phyloP scores from a whole-genome alignment of 2,888 invertebrate species.

The Drosophila stalkeri region DNA sequence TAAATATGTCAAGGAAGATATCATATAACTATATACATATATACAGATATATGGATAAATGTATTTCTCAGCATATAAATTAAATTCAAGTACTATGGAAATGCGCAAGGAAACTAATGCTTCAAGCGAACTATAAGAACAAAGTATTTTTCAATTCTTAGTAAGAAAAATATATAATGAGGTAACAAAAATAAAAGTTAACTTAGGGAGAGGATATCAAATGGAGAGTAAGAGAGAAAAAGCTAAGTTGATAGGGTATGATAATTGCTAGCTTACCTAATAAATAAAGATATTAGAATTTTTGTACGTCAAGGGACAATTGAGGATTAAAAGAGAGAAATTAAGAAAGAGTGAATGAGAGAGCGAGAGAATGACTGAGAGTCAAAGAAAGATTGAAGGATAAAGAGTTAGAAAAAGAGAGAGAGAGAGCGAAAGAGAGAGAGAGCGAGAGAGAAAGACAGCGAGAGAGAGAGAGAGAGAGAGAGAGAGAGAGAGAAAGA shows the following conservation, averaged over 20 bases:
- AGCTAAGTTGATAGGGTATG: background rate
- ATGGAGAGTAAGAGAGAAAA: too few relatives aligned
- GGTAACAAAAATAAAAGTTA: too few relatives aligned
- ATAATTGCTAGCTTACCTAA: background rate
- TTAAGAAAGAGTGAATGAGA: too few relatives aligned
- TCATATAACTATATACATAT: conserved; percentile 3
- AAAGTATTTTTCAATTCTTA: background rate
- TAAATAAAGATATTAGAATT: background rate
- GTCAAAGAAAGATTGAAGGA: too few relatives aligned
- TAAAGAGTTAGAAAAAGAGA: too few relatives aligned
- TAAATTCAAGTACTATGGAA: conserved; percentile 10
- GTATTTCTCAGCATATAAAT: conserved; percentile 34
- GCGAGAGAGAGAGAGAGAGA: background rate
- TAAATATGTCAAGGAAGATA: conserved; percentile 40
- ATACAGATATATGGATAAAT: conserved; percentile 19
- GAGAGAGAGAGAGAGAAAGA: background rate
- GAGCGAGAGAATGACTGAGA: too few relatives aligned
- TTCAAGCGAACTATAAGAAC: conserved; percentile 21
- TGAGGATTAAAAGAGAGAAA: too few relatives aligned
- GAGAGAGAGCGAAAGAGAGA: too few relatives aligned
- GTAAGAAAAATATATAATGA: background rate
- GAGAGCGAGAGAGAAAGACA: too few relatives aligned
- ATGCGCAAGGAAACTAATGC: conserved; percentile 1
- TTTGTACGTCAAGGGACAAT: too few relatives aligned
- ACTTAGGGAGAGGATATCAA: background rate